Evolutionary conservation across 1,140 invertebrate species (phyloP).

Genomic region (Drosophila nikananu): DNA sequence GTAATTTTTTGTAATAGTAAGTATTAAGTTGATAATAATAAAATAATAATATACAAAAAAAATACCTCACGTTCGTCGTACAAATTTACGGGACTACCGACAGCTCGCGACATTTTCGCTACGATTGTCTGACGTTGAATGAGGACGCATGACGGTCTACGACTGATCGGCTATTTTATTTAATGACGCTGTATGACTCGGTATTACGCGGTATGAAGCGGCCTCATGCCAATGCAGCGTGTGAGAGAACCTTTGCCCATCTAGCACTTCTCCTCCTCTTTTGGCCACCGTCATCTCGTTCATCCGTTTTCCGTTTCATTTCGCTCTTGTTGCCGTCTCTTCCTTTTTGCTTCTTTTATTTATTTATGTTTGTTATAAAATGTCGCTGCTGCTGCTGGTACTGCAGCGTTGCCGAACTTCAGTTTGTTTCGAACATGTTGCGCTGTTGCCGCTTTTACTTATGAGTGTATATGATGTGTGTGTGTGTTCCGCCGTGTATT

Average conservation of each 20-base stretch:
- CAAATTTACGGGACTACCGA: constrained; percentile 4
- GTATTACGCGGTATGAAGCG: constrained; percentile 16
- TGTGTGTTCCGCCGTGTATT: constrained; percentile 3
- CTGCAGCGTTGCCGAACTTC: constrained; percentile 13
- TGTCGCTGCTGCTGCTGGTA: constrained; percentile 30
- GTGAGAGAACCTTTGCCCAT: not conserved
- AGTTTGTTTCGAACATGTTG: constrained; percentile 27
- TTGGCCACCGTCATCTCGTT: not conserved
- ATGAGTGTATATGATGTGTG: constrained; percentile 5
- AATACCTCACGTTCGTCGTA: constrained; percentile 64
- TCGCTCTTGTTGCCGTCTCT: constrained; percentile 15
- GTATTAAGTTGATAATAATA: not conserved
- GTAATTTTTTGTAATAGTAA: not conserved
- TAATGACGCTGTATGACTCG: not conserved
- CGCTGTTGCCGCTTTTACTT: constrained; percentile 55
- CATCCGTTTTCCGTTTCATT: constrained; percentile 25
- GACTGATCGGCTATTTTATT: not conserved
- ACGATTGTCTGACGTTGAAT: constrained; percentile 22
- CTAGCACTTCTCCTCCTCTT: not conserved
- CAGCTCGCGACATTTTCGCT: constrained; percentile 4
- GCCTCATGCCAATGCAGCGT: constrained; percentile 23
- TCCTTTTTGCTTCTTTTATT: constrained; percentile 51
- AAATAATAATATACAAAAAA: not conserved
- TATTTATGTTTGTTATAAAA: constrained; percentile 72
- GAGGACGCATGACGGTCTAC: not conserved